Percentiles rank a stretch among this genome's conserved stretches.
These are phyloP conservation scores for Xiphydria camelus DNA, from an alignment of 2,888 invertebrate genomes.

Conservation along the genomic window DNA sequence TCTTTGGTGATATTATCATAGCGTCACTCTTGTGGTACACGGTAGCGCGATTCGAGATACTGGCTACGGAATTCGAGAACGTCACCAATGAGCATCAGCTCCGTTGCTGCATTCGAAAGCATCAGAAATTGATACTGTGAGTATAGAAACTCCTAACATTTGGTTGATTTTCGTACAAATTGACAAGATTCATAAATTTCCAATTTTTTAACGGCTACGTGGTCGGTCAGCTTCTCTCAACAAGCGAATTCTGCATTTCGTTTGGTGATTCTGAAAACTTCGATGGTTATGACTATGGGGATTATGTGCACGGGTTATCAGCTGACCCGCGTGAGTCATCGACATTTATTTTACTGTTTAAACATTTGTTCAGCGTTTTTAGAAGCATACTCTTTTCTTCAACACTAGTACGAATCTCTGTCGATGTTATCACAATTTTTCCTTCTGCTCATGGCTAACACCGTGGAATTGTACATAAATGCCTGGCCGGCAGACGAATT, in stretches of 20 bases:
- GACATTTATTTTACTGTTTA: no score
- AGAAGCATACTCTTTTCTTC: background rate
- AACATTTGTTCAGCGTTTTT: no score
- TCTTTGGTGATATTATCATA: slow-evolving; percentile 34
- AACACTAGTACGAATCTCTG: slow-evolving; percentile 28
- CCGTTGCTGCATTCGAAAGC: slow-evolving; percentile 26
- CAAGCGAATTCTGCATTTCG: slow-evolving; percentile 26
- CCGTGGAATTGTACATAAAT: slow-evolving; percentile 33
- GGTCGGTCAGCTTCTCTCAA: slow-evolving; percentile 28
- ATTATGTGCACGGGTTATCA: background rate
- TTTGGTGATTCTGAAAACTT: slow-evolving; percentile 37
- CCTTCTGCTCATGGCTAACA: slow-evolving; percentile 32
- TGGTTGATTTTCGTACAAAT: no score
- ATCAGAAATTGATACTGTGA: slow-evolving; percentile 36
- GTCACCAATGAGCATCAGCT: slow-evolving; percentile 19
- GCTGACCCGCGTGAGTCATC: background rate
- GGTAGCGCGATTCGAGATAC: slow-evolving; percentile 35
- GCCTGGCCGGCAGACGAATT: slow-evolving; percentile 44
- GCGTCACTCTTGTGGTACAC: slow-evolving; percentile 40
- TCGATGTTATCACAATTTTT: slow-evolving; percentile 31
- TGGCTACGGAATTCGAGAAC: slow-evolving; percentile 22
- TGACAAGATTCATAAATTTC: no score
- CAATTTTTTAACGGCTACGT: background rate
- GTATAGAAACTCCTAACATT: no score
- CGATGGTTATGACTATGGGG: background rate